phyloP scores from a whole-genome alignment of 2,113 vertebrate species.

The Alaudala cheleensis region DNA sequence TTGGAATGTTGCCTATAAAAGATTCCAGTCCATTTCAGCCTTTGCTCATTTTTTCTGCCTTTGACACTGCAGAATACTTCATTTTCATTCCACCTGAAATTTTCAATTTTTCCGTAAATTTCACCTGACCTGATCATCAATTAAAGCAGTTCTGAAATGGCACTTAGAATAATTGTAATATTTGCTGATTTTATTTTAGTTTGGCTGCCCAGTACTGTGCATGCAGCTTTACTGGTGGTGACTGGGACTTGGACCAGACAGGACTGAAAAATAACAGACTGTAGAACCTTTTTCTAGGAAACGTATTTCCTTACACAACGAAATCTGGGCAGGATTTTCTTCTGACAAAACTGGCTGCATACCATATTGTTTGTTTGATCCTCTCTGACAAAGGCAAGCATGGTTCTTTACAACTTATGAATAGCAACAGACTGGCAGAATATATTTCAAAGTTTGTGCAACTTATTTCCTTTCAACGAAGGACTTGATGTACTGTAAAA shows the following conservation, averaged over 20 bases:
- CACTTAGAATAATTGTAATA: not conserved
- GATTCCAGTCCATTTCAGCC: not conserved
- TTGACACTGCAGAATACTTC: not conserved
- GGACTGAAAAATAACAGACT: not conserved
- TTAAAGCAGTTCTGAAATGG: not conserved
- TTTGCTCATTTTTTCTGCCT: not conserved
- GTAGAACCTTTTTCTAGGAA: not conserved
- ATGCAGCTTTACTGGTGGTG: not conserved
- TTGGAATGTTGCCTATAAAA: not conserved
- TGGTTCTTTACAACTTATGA: not conserved
- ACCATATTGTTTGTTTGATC: not conserved
- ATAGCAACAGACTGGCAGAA: slow-evolving; percentile 23
- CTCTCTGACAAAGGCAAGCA: not conserved
- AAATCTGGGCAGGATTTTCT: not conserved
- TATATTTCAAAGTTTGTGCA: not conserved
- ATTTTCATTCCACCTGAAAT: not conserved
- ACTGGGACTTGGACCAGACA: not conserved
- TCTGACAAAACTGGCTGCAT: not conserved
- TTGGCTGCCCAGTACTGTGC: not conserved
- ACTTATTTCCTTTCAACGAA: slow-evolving; percentile 3
- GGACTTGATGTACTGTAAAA: not conserved
- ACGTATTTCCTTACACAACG: not conserved
- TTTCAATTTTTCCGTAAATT: not conserved
- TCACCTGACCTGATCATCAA: not conserved
- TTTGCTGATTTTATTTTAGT: not conserved